A percentile compares a stretch with the other conserved stretches of the same genome.
phyloP scores from a whole-genome alignment of 1,140 invertebrate species.

The Orussus abietinus region DNA sequence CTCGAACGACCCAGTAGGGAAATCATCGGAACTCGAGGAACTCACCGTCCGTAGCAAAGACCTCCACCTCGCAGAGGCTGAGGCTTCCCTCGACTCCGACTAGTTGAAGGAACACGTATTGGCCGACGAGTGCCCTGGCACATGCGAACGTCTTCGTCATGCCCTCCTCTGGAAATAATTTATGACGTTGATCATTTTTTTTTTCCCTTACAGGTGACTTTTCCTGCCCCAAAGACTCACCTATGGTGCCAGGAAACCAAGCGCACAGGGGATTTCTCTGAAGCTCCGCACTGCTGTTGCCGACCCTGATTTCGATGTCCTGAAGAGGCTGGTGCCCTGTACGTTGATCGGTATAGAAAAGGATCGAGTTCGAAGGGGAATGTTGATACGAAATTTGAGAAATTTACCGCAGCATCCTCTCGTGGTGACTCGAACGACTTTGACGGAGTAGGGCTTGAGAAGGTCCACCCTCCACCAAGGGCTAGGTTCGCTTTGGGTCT shows the following conservation, averaged over 20 bases:
- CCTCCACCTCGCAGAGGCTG: constrained; percentile 86
- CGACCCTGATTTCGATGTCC: constrained; percentile 87
- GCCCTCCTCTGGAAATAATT: constrained; percentile 69
- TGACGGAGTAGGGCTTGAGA: constrained; percentile 75
- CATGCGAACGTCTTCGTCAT: constrained; percentile 87
- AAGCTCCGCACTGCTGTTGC: constrained; percentile 80
- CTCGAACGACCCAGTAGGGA: too few relatives aligned
- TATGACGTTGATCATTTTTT: not conserved
- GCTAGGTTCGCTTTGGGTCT: constrained; percentile 81
- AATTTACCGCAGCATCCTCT: constrained; percentile 76
- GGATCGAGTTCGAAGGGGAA: not conserved
- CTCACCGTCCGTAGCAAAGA: constrained; percentile 84
- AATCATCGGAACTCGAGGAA: too few relatives aligned
- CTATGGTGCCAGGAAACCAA: constrained; percentile 89
- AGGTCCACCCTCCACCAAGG: constrained; percentile 92
- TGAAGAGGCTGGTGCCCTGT: constrained; percentile 82
- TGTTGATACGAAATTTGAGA: constrained; percentile 6
- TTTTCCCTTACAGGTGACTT: constrained; percentile 10
- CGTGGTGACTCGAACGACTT: constrained; percentile 80
- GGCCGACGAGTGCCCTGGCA: constrained; percentile 75
- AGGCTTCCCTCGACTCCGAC: constrained; percentile 86
- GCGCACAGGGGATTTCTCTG: constrained; percentile 86
- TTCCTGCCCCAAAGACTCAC: constrained; percentile 52
- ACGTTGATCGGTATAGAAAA: constrained; percentile 22
- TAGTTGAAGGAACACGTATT: constrained; percentile 84